A percentile compares a stretch with the other conserved stretches of the same genome.
Evolutionary conservation across 2,888 invertebrate genomes (phyloP).

Genomic region (Acanthopleura granulata): DNA sequence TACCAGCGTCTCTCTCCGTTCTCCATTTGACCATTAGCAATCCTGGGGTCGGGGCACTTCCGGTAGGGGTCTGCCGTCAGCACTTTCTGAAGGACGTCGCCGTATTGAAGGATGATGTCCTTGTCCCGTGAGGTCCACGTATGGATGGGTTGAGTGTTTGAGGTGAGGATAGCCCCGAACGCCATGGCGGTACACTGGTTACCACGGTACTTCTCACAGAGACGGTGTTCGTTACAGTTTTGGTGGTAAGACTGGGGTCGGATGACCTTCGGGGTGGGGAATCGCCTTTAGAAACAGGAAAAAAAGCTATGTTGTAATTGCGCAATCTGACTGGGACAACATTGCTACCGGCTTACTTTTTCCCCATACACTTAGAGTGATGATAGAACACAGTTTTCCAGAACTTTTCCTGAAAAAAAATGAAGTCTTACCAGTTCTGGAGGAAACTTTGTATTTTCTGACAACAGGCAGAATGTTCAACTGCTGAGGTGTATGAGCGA

Average conservation of each 20-base stretch:
- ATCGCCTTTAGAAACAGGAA: too few relatives aligned
- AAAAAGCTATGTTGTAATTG: too few relatives aligned
- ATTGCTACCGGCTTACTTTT: too few relatives aligned
- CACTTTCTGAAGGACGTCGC: not conserved
- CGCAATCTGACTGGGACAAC: too few relatives aligned
- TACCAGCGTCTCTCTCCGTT: not conserved
- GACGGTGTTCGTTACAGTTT: not conserved
- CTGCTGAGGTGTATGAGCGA: too few relatives aligned
- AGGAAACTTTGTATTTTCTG: too few relatives aligned
- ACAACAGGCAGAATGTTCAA: too few relatives aligned
- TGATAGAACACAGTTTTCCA: too few relatives aligned
- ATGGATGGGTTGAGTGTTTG: not conserved
- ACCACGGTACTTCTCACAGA: not conserved
- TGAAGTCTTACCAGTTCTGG: too few relatives aligned
- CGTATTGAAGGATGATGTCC: not conserved
- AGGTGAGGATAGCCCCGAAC: not conserved
- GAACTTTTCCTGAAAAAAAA: too few relatives aligned
- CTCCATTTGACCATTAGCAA: not conserved
- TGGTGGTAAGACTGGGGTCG: constrained; percentile 9
- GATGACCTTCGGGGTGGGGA: not conserved
- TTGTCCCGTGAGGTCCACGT: not conserved
- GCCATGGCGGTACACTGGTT: constrained; percentile 10
- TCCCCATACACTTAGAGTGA: too few relatives aligned
- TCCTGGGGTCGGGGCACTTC: not conserved
- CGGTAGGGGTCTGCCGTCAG: not conserved